These are phyloP conservation scores for Troides aeacus DNA, from an alignment of 2,888 invertebrate genomes.

Conservation along the genomic window DNA sequence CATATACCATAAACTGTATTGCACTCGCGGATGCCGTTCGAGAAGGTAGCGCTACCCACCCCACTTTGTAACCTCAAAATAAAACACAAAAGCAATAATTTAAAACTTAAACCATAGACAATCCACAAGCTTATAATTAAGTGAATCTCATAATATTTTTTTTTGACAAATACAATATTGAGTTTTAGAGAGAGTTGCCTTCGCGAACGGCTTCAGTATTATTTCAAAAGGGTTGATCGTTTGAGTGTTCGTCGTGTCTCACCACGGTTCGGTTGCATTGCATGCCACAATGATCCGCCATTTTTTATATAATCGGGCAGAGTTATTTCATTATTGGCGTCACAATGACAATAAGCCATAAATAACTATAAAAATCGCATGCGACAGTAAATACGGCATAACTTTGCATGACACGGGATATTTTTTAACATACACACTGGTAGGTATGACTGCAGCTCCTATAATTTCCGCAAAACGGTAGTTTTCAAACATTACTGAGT, in stretches of 20 bases:
- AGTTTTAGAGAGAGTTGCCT: slow-evolving; percentile 43
- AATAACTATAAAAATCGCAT: slow-evolving; percentile 7
- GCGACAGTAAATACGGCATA: slow-evolving; percentile 1
- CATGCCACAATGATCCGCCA: slow-evolving; percentile 50
- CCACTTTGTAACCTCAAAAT: neutral
- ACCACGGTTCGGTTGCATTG: slow-evolving; percentile 62
- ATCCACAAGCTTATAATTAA: neutral
- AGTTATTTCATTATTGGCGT: slow-evolving; percentile 3
- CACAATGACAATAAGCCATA: neutral
- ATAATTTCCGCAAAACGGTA: too few relatives aligned
- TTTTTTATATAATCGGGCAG: slow-evolving; percentile 14
- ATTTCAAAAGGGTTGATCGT: slow-evolving; percentile 81
- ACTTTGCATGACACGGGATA: slow-evolving; percentile 16
- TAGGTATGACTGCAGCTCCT: too few relatives aligned
- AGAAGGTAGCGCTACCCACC: slow-evolving; percentile 39
- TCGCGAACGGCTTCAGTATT: slow-evolving; percentile 56
- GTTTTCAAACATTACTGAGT: too few relatives aligned
- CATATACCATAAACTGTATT: slow-evolving; percentile 34
- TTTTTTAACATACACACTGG: neutral
- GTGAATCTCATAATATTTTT: too few relatives aligned
- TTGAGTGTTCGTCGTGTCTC: slow-evolving; percentile 57
- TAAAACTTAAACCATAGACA: neutral
- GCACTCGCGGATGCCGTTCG: slow-evolving; percentile 44
- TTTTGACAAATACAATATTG: too few relatives aligned
- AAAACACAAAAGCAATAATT: neutral